Conservation (phyloP, 2,888 invertebrate species). For the Chymomyza procnemis region DNA sequence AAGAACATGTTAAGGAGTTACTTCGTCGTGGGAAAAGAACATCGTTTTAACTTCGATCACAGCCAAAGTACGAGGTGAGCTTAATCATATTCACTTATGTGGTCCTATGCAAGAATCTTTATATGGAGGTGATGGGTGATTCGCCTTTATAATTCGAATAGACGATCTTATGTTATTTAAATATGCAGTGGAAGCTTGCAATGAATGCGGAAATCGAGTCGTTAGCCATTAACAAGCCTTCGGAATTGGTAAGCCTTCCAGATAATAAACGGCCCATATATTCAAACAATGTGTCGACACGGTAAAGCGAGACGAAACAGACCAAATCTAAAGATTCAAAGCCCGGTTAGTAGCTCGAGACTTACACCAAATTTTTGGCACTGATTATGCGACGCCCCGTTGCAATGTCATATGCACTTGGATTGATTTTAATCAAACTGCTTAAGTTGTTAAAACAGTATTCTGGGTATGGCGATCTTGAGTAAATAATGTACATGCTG, state of each 20-base stretch:
- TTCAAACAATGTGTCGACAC: no score
- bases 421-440: slow-evolving; percentile 28
- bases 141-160: slow-evolving; percentile 16
- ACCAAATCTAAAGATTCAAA: slow-evolving; percentile 36
- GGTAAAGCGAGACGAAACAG: slow-evolving; percentile 13
- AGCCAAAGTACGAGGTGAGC: no score
- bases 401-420: slow-evolving; percentile 28
- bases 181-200: slow-evolving; percentile 23
- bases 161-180: slow-evolving; percentile 13
- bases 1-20: no score
- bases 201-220: slow-evolving; percentile 33
- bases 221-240: slow-evolving; percentile 27
- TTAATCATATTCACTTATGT: no score
- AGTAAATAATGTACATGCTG: slow-evolving; percentile 27
- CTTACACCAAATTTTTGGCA: slow-evolving; percentile 45
- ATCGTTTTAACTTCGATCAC: no score
- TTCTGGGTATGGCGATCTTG: slow-evolving; percentile 27
- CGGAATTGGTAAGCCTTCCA: slow-evolving; percentile 24
- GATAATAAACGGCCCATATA: slow-evolving; percentile 55
- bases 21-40: no score
- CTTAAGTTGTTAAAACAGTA: slow-evolving; percentile 28
- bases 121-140: no score
- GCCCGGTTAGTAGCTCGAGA: slow-evolving; percentile 63
- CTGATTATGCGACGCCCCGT: slow-evolving; percentile 59
- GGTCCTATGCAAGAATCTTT: no score